Evolutionary conservation across 1,140 invertebrate genomes (phyloP).

Genomic region (Drosophila ficusphila): DNA sequence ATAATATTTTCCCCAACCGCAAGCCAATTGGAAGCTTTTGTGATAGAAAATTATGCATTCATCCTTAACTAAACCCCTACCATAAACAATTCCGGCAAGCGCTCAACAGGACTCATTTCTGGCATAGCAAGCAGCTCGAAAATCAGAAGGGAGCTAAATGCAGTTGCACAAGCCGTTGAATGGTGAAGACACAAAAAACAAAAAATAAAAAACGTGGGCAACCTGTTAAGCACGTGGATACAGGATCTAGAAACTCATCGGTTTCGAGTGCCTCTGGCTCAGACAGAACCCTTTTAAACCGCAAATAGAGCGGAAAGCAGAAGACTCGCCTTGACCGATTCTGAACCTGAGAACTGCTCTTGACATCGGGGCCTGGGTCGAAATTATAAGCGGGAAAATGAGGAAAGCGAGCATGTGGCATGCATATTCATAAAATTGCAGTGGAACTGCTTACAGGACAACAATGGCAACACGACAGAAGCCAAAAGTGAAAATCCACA

Average conservation of each 20-base stretch:
- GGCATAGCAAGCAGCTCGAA: conserved; percentile 20
- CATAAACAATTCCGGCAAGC: conserved; percentile 2
- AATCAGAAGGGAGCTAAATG: conserved; percentile 23
- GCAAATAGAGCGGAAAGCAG: conserved; percentile 39
- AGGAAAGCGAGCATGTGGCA: conserved; percentile 33
- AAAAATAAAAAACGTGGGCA: conserved; percentile 26
- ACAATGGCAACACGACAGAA: conserved; percentile 21
- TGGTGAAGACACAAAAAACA: neutral
- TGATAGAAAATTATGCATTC: conserved; percentile 55
- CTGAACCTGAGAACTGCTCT: conserved; percentile 57
- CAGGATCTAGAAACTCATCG: conserved; percentile 4
- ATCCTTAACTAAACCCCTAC: neutral
- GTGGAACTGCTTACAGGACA: conserved; percentile 42
- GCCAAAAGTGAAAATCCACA: conserved; percentile 60
- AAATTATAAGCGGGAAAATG: conserved; percentile 21
- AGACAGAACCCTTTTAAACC: conserved; percentile 38
- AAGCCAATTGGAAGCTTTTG: conserved; percentile 19
- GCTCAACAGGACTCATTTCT: conserved; percentile 8
- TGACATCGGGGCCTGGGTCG: conserved; percentile 50
- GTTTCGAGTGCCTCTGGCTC: conserved; percentile 21
- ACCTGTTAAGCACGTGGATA: conserved; percentile 55
- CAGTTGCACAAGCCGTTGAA: conserved; percentile 14
- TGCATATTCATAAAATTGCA: conserved; percentile 72
- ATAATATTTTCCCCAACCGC: conserved; percentile 29
- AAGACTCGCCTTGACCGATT: conserved; percentile 59